Evolutionary conservation across 2,113 vertebrate species (phyloP), one percentile per base, ranked within the genome.

Genomic region (Todiramphus saurophagus): DNA sequence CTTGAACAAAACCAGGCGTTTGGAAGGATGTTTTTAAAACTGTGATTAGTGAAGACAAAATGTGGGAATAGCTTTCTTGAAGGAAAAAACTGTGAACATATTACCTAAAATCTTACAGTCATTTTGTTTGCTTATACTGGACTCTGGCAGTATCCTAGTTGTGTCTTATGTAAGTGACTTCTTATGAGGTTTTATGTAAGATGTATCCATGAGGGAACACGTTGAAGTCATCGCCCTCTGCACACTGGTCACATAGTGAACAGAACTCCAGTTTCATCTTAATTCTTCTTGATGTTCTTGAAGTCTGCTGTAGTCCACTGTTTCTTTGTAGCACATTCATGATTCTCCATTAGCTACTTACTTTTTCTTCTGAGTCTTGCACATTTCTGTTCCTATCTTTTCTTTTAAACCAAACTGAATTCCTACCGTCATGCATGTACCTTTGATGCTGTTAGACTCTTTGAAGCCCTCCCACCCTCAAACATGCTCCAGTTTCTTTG

Each of bases 381-480:
- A 44, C 59, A 15, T 73, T 86, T 73, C 58, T 94, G 58, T 88
- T 64, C 59, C 63, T 83, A 10, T 41, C 55, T 77, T 83, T 81
- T 8, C 64, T 88, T 96, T 94, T 56, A 87, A 90, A 78, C 50
- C 35, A 51, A 89, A 90, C 59, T 80, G 82, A 94, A 83, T 94
- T 91, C 55, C 60, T 84, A 70, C 55, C 41, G 87, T 87, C 37
- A 27, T 74, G 41, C 50, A 44, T n/a, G 19, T 69, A 27, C 37
- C 50, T 95, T 93, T 92, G 89, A 95, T 89, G 74, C 20, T 77
- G 27, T 76, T 58, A 78, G 73, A 90, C 18, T 72, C 72, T 96
- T 93, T 96, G 76, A 94, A 93, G 76, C 55, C 24, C 24, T 27
- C 11, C 12, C 53, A 17, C 25, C 63, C 17, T 19, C 46, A 27